Conservation (phyloP, 2,797 vertebrate genomes). For the Chrysocyon brachyurus region DNA sequence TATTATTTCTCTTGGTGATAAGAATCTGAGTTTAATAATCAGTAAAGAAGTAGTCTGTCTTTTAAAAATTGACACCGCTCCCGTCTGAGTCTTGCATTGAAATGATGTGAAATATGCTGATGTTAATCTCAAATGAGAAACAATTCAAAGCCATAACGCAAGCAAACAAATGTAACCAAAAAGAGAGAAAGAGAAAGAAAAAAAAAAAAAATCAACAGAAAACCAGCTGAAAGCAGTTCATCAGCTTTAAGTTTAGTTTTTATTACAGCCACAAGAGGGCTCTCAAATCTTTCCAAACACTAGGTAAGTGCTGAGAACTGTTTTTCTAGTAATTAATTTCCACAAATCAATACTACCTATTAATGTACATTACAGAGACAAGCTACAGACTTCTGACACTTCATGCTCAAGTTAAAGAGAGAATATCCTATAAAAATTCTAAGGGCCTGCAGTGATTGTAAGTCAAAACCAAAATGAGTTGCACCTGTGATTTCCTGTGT, state of each 20-base stretch:
- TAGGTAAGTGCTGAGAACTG: background rate
- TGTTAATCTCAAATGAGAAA: background rate
- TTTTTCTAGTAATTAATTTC: slow-evolving; percentile 80
- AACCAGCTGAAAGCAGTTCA: background rate
- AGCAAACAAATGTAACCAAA: background rate
- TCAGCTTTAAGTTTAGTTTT: background rate
- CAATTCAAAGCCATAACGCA: background rate
- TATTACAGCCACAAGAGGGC: slow-evolving; percentile 80
- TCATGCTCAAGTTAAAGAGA: slow-evolving; percentile 61
- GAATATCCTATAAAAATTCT: slow-evolving; percentile 72
- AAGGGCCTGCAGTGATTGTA: slow-evolving; percentile 41
- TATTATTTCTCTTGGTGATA: slow-evolving; percentile 2
- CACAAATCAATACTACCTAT: slow-evolving; percentile 77
- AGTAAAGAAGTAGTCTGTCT: background rate
- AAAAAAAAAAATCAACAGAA: background rate
- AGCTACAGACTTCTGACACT: slow-evolving; percentile 67
- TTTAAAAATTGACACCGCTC: background rate
- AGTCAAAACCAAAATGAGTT: slow-evolving; percentile 77
- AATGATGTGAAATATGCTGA: background rate
- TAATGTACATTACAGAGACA: slow-evolving; percentile 74
- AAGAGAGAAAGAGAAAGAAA: background rate
- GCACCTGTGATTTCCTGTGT: slow-evolving; percentile 80
- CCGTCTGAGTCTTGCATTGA: background rate
- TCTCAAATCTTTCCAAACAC: slow-evolving; percentile 75
- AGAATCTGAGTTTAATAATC: slow-evolving; percentile 19